A percentile compares a stretch with the other conserved stretches of the same genome.
phyloP scores from a whole-genome alignment of 2,113 vertebrate genomes.

The Lethenteron camtschaticum region DNA sequence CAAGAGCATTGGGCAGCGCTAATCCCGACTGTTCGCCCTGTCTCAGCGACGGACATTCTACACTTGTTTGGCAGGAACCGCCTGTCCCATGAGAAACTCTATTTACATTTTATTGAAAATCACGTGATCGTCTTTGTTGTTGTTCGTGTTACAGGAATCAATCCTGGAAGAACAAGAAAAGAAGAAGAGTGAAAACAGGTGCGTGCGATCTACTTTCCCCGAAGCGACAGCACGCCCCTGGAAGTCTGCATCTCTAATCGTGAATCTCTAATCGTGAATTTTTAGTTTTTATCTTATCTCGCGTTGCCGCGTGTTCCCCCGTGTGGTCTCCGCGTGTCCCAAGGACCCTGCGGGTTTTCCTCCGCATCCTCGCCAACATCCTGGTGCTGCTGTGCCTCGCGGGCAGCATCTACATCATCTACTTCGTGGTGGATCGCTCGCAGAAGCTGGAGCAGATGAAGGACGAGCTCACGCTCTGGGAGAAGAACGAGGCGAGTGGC shows the following conservation, averaged over 20 bases:
- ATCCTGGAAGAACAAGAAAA: slow-evolving; percentile 90
- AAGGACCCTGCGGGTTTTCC: slow-evolving; percentile 67
- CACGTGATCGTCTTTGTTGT: neutral
- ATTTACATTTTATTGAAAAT: too few species aligned
- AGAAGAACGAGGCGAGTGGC: slow-evolving; percentile 67
- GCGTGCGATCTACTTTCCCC: neutral
- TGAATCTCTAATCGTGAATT: neutral
- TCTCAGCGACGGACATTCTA: too few species aligned
- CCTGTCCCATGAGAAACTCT: too few species aligned
- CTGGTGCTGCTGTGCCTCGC: slow-evolving; percentile 79
- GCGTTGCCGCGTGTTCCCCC: too few species aligned
- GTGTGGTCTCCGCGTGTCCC: too few species aligned
- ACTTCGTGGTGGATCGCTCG: slow-evolving; percentile 87
- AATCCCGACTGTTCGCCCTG: too few species aligned
- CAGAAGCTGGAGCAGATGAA: slow-evolving; percentile 62
- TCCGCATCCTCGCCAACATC: slow-evolving; percentile 69
- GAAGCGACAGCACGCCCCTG: slow-evolving; percentile 10
- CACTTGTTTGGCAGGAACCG: too few species aligned
- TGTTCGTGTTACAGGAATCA: slow-evolving; percentile 48
- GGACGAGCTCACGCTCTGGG: slow-evolving; percentile 71
- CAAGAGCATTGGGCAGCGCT: too few species aligned
- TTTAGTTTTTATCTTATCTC: neutral
- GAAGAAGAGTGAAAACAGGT: slow-evolving; percentile 34
- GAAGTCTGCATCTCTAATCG: slow-evolving; percentile 2
- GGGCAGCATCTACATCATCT: slow-evolving; percentile 95